Conservation (phyloP, 2,888 invertebrate genomes). For the Andrena marginata region DNA sequence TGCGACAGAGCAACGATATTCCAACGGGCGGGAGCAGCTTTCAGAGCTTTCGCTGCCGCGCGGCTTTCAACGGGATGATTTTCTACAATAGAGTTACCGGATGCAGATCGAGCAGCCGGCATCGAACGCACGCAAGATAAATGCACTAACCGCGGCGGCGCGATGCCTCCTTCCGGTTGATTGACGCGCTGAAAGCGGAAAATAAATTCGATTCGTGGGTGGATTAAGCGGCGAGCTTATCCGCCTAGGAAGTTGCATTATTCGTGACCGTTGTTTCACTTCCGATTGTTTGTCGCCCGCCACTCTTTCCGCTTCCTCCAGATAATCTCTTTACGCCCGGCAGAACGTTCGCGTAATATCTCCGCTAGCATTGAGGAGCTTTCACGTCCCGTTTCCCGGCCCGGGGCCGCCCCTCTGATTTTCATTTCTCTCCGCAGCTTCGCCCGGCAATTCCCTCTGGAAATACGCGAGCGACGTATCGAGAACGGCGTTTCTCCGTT, state of each 20-base stretch:
- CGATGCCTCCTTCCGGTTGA: slow-evolving; percentile 28
- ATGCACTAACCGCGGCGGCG: neutral
- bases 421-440: slow-evolving; percentile 1
- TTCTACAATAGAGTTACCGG: slow-evolving; percentile 14
- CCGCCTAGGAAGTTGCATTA: neutral
- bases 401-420: neutral
- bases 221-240: neutral
- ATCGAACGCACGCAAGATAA: slow-evolving; percentile 14
- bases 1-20: slow-evolving; percentile 31
- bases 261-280: neutral
- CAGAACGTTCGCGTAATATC: neutral
- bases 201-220: neutral
- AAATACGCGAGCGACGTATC: neutral
- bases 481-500: neutral
- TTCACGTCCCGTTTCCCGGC: neutral
- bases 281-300: neutral
- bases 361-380: neutral
- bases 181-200: neutral
- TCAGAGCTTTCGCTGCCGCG: slow-evolving; percentile 27
- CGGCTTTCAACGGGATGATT: slow-evolving; percentile 19
- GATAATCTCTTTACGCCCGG: neutral
- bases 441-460: neutral
- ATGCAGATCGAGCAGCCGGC: slow-evolving; percentile 9
- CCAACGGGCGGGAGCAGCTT: slow-evolving; percentile 12
- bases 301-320: neutral